These are phyloP conservation scores for Microtus richardsoni DNA, from an alignment of 2,113 vertebrate species.

Conservation along the genomic window DNA sequence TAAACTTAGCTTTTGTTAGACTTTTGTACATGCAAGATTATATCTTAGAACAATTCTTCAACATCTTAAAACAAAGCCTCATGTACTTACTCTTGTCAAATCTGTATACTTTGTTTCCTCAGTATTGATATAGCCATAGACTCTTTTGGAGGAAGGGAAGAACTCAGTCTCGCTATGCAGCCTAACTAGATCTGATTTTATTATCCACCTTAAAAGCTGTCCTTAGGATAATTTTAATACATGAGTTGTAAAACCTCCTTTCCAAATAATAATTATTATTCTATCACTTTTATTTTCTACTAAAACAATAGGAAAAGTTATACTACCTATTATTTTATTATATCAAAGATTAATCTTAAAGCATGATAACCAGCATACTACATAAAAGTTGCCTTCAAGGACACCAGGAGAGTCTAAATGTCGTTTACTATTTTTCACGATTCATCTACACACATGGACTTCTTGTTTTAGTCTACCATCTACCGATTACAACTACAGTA, in stretches of 20 bases:
- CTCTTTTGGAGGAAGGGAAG: background rate
- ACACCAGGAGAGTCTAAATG: background rate
- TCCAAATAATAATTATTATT: constrained; percentile 23
- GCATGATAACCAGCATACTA: background rate
- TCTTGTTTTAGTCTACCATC: background rate
- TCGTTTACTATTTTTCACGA: background rate
- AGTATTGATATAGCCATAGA: background rate
- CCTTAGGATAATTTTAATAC: background rate
- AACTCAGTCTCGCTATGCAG: no score
- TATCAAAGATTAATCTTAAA: constrained; percentile 55
- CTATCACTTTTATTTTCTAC: background rate
- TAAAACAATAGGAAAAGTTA: constrained; percentile 23
- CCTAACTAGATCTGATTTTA: background rate
- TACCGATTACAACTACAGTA: background rate
- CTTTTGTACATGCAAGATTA: background rate
- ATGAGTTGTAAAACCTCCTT: background rate
- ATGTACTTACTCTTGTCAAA: background rate
- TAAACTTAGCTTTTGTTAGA: background rate
- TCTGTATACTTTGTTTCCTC: background rate
- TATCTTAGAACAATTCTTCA: background rate
- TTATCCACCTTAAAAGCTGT: background rate
- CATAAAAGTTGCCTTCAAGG: background rate
- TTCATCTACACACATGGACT: background rate
- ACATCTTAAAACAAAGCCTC: background rate
- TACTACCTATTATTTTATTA: background rate